Base-by-base conservation (phyloP, 1,140 invertebrate genomes). In the Bombyx mandarina region DNA sequence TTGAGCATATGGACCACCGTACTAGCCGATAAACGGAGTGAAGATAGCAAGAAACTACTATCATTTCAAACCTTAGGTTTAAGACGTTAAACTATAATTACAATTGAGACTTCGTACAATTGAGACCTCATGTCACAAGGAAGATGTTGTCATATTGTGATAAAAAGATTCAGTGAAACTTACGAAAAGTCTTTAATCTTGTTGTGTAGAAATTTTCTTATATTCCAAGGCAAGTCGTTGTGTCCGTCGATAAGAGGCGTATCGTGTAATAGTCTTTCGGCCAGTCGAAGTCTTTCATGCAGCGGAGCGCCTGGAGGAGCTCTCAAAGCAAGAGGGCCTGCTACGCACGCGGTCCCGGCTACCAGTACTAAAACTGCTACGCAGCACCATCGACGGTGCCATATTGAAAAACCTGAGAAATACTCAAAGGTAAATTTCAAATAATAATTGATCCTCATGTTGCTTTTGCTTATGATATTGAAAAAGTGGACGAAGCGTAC, bases 201-300 rank as follows among this genome's bases (percentile, higher is more conserved):
- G 82, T 97, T 97, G 79, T 96, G 93, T 65, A 95, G 89, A 78
- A 95, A 95, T 78, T 94, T 94, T 66, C 95, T 89, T 77, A 96
- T 95, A 83, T 96, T 96, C 93, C 94, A 97, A 0, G 96, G 94
- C 60, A 98, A 86, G 75, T 98, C 96, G 85, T 98, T 97, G 89
- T 97, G 96, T 61, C 95, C 96, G 87, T 92, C 88, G 72, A 93
- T 89, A 58, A 92, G 89, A 60, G 91, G 91, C 56, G 91, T 90
- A 83, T 91, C 90, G 71, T 92, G 90, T 48, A 92, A 77, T 8
- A 91, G 83, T 52, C 90, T 83, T 18, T 90, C 88, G 2, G 91
- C 91, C 44, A 92, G 89, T 56, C 91, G 90, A 22, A 92, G 79
- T 22, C 91, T 79, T 70, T 93, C 91, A 67, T 92, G 91, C 58